Evolutionary conservation across 2,113 vertebrate genomes (phyloP).

Genomic region (Enhydra lutris): DNA sequence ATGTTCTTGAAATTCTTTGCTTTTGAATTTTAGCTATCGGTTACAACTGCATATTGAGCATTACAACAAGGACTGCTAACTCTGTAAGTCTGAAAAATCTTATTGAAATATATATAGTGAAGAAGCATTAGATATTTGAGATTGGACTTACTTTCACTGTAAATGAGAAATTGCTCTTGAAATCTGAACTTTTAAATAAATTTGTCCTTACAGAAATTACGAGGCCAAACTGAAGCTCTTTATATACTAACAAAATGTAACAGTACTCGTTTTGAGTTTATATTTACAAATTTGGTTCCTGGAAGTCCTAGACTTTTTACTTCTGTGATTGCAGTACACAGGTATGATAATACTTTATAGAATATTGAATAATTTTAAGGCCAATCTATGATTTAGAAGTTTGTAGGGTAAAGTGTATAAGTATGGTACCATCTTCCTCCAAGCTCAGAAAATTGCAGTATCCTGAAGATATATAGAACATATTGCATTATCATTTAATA

Average conservation of each 20-base stretch:
- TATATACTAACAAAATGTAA: conserved; percentile 98
- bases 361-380: conserved; percentile 26
- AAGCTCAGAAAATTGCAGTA: not conserved
- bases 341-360: conserved; percentile 82
- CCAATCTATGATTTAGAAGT: not conserved
- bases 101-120: conserved; percentile 24
- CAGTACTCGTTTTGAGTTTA: conserved; percentile 98
- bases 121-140: conserved; percentile 38
- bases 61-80: conserved; percentile 97
- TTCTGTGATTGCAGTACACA: conserved; percentile 98
- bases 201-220: conserved; percentile 91
- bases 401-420: not conserved
- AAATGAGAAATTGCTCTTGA: conserved; percentile 31
- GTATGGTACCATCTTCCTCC: not conserved
- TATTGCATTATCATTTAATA: not conserved
- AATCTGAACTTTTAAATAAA: conserved; percentile 55
- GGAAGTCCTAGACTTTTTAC: conserved; percentile 98
- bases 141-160: conserved; percentile 37
- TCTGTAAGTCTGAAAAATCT: conserved; percentile 89
- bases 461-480: not conserved
- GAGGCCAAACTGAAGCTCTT: conserved; percentile 97
- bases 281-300: conserved; percentile 97
- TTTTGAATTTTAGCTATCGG: conserved; percentile 90
- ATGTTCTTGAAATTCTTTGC: conserved; percentile 51
- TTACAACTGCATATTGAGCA: conserved; percentile 97